These are phyloP conservation scores for Aselliscus stoliczkanus DNA, from an alignment of 2,797 vertebrate species.

Conservation along the genomic window DNA sequence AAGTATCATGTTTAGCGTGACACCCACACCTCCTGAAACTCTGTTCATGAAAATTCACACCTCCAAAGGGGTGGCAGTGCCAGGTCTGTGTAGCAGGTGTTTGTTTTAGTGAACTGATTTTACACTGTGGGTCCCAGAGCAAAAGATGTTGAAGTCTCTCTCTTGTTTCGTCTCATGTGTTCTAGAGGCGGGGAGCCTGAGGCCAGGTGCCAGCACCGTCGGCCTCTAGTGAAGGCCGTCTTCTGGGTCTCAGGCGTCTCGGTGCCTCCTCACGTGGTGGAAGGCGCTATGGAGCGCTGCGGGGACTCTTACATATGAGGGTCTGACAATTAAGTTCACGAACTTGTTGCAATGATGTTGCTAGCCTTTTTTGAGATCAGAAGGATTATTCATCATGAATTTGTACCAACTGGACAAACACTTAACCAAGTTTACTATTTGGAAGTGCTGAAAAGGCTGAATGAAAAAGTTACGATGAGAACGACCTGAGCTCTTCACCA, in stretches of 20 bases:
- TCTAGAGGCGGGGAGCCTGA: not conserved
- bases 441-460: too few relatives aligned
- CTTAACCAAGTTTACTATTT: too few relatives aligned
- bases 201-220: not conserved
- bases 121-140: not conserved
- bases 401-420: too few relatives aligned
- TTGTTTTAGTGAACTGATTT: not conserved
- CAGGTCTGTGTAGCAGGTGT: not conserved
- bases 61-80: not conserved
- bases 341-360: too few relatives aligned
- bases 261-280: rapidly evolving
- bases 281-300: not conserved
- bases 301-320: not conserved
- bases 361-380: too few relatives aligned
- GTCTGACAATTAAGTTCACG: too few relatives aligned
- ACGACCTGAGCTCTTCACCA: too few relatives aligned
- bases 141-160: not conserved
- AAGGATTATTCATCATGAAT: too few relatives aligned
- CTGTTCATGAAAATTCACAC: not conserved
- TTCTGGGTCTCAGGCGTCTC: not conserved
- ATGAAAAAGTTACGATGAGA: too few relatives aligned
- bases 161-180: not conserved
- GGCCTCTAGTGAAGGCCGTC: not conserved
- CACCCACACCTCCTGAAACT: not conserved
- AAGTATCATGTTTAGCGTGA: not conserved